Evolutionary conservation across 1,140 invertebrate species (phyloP), one percentile per base, ranked within the genome.

Genomic region (Agraylea sexmaculata): DNA sequence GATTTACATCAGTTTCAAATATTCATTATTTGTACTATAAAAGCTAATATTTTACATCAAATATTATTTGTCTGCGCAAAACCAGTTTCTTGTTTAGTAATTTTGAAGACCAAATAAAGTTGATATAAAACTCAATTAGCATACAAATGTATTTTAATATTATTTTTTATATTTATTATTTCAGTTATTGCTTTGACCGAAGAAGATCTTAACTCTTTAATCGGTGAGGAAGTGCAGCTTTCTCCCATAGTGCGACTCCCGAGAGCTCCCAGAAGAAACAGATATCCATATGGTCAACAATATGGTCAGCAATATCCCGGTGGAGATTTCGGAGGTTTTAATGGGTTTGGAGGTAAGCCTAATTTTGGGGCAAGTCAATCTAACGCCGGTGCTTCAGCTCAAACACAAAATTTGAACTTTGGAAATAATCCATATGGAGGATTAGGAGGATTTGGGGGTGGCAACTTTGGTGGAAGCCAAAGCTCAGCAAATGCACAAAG

Each of bases 111-210:
- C n/a, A n/a, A n/a, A n/a, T n/a, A n/a, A n/a, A n/a, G n/a, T n/a
- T n/a, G n/a, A n/a, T n/a, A n/a, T n/a, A n/a, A n/a, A n/a, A n/a
- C n/a, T n/a, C n/a, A n/a, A n/a, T n/a, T n/a, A n/a, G n/a, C n/a
- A n/a, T n/a, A n/a, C n/a, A n/a, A n/a, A n/a, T n/a, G n/a, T n/a
- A n/a, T n/a, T n/a, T n/a, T n/a, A n/a, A n/a, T n/a, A n/a, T n/a
- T n/a, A n/a, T n/a, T n/a, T n/a, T n/a, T n/a, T n/a, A n/a, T n/a
- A n/a, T n/a, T 7, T 25, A 7, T 31, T 18, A 19, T 44, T 44
- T 16, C 31, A 44, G 42, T 44, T 7, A 20, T 44, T 21, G 42
- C 47, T 4, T 17, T 49, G n/a, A 45, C 47, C 4, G 43, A 12
- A 33, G 12, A 16, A 16, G 8, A 18, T 18, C 8, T 16, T 19